A percentile compares a stretch with the other conserved stretches of the same genome.
Conservation (phyloP, 1,140 invertebrate species). For the Oreohelix idahoensis region DNA sequence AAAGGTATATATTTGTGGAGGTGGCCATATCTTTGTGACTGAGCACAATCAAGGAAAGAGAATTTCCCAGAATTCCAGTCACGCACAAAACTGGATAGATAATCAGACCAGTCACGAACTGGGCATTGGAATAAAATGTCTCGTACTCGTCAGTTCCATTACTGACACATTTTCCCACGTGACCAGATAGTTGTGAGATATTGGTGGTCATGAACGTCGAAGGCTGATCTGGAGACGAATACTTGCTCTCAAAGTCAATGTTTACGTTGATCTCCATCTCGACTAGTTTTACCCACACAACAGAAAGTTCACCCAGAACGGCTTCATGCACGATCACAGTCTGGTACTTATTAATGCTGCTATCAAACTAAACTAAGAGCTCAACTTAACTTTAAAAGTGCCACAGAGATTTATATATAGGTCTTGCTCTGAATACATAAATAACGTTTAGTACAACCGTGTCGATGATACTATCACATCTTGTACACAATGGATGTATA, state of each 20-base stretch:
- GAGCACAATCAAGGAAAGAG: slow-evolving; percentile 82
- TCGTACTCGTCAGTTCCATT: slow-evolving; percentile 50
- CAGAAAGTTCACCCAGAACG: too few species aligned
- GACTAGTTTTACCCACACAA: too few species aligned
- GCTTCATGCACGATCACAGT: too few species aligned
- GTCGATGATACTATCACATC: too few species aligned
- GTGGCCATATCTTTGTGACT: slow-evolving; percentile 82
- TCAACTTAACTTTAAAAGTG: too few species aligned
- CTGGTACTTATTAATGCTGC: too few species aligned
- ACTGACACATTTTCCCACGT: slow-evolving; percentile 28
- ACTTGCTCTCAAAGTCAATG: neutral
- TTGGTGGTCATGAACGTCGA: neutral
- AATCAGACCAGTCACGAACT: slow-evolving; percentile 73
- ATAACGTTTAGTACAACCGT: too few species aligned
- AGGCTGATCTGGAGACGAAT: neutral
- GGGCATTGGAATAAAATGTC: slow-evolving; percentile 67
- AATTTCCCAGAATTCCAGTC: slow-evolving; percentile 83
- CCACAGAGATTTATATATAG: too few species aligned
- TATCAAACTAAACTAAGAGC: too few species aligned
- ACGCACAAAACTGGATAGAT: slow-evolving; percentile 82
- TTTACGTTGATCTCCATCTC: neutral
- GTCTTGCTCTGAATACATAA: too few species aligned
- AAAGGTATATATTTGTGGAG: slow-evolving; percentile 84
- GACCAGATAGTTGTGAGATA: too few species aligned
- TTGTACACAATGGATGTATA: too few species aligned